A percentile compares a stretch with the other conserved stretches of the same genome.
phyloP scores from a whole-genome alignment of 2,797 vertebrate species.

The Loriculus beryllinus region DNA sequence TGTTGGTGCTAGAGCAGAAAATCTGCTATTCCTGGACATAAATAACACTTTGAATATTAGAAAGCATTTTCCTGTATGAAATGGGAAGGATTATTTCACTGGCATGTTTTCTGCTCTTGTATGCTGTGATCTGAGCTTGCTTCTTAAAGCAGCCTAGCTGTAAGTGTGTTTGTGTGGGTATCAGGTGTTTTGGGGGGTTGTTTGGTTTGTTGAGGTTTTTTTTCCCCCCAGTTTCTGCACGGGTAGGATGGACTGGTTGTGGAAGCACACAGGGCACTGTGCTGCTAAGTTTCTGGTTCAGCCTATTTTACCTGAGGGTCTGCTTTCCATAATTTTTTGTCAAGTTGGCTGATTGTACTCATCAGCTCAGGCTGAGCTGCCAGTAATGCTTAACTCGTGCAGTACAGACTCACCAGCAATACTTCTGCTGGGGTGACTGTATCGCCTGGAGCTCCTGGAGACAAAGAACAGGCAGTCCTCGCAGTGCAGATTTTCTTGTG shows the following conservation, averaged over 20 bases:
- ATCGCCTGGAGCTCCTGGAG: neutral
- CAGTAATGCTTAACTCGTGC: neutral
- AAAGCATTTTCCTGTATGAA: neutral
- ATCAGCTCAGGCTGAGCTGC: neutral
- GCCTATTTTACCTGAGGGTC: neutral
- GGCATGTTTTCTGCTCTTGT: neutral
- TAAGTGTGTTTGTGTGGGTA: neutral
- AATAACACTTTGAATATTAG: neutral
- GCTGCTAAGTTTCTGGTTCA: neutral
- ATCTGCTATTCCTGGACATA: neutral
- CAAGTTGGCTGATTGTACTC: neutral
- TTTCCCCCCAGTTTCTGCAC: rapidly evolving
- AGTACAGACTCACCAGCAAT: neutral
- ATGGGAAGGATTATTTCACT: neutral
- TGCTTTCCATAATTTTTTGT: neutral
- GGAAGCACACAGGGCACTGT: rapidly evolving
- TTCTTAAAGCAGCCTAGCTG: neutral
- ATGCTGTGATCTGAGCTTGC: neutral
- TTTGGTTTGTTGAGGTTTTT: neutral
- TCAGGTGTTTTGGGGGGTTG: neutral
- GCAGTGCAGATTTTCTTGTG: neutral
- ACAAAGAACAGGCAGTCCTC: neutral
- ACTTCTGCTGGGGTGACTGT: neutral
- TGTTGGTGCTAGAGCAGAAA: neutral
- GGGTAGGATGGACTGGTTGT: neutral